phyloP scores from a whole-genome alignment of 2,797 vertebrate genomes.

The Sebastes kiyomatsui region DNA sequence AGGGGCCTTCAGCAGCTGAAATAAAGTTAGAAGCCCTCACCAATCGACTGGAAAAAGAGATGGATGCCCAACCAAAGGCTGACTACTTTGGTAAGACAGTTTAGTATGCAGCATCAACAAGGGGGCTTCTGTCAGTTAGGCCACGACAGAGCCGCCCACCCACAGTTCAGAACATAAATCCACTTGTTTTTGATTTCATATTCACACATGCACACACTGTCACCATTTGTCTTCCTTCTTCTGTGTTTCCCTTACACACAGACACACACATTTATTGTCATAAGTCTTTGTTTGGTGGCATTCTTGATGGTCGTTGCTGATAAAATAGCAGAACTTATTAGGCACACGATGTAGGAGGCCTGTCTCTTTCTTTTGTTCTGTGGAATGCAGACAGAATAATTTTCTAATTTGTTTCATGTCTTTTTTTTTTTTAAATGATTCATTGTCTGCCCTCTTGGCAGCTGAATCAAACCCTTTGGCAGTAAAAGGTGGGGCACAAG shows the following conservation, averaged over 20 bases:
- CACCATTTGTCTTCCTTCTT: neutral
- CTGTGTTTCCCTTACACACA: neutral
- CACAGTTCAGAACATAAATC: slow-evolving; percentile 32
- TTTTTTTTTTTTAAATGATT: slow-evolving; percentile 26
- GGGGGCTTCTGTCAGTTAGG: slow-evolving; percentile 22
- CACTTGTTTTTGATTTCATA: slow-evolving; percentile 20
- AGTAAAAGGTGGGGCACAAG: slow-evolving; percentile 11
- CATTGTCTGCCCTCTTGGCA: slow-evolving; percentile 18
- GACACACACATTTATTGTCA: neutral
- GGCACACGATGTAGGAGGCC: neutral
- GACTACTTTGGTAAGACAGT: slow-evolving; percentile 95
- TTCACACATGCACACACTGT: slow-evolving; percentile 16
- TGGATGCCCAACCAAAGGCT: slow-evolving; percentile 91
- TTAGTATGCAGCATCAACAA: slow-evolving; percentile 20
- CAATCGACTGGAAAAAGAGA: slow-evolving; percentile 93
- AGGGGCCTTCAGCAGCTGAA: slow-evolving; percentile 86
- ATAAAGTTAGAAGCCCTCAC: slow-evolving; percentile 94
- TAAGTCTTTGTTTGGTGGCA: slow-evolving; percentile 10
- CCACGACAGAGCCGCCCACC: slow-evolving; percentile 6
- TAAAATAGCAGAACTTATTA: slow-evolving; percentile 25
- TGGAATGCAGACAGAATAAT: slow-evolving; percentile 40
- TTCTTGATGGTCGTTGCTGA: slow-evolving; percentile 11
- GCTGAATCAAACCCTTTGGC: slow-evolving; percentile 1
- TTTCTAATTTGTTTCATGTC: slow-evolving; percentile 34
- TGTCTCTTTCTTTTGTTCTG: neutral